Evolutionary conservation across 2,113 vertebrate genomes (phyloP).

Genomic region (Ceyx cyanopectus): DNA sequence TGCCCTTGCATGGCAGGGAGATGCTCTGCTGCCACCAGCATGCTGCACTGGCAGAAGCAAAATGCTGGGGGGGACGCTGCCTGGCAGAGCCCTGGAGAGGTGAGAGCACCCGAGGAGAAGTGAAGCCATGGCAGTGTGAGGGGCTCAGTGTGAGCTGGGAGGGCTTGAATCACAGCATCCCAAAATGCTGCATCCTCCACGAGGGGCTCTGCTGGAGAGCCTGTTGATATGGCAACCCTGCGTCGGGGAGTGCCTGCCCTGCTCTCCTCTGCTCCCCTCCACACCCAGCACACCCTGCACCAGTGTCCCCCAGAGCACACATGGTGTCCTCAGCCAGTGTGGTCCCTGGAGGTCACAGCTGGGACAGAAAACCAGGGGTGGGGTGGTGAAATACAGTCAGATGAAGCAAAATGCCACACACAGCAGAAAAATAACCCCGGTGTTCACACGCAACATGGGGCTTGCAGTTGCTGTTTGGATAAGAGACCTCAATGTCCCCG

Average conservation of each 20-base stretch:
- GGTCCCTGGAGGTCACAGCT: background rate
- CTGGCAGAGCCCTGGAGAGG: background rate
- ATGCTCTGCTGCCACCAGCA: rapidly evolving
- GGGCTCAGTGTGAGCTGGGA: rapidly evolving
- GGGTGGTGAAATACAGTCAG: background rate
- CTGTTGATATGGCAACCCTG: constrained; percentile 45
- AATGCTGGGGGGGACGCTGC: background rate
- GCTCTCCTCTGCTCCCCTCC: rapidly evolving
- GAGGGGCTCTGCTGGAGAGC: background rate
- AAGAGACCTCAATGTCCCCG: rapidly evolving
- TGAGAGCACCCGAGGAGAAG: background rate
- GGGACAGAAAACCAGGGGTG: rapidly evolving
- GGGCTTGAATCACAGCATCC: background rate
- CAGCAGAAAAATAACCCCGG: background rate
- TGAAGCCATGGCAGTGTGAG: background rate
- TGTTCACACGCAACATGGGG: rapidly evolving
- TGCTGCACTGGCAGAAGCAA: background rate
- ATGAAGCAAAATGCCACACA: background rate
- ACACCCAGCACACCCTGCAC: rapidly evolving
- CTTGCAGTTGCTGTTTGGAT: background rate
- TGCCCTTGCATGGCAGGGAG: background rate
- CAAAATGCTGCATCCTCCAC: background rate
- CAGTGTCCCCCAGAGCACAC: background rate
- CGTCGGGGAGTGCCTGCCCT: background rate
- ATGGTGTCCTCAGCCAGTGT: background rate